Base-by-base conservation (phyloP, 2,888 invertebrate species). In the Entomobrya multifasciata region DNA sequence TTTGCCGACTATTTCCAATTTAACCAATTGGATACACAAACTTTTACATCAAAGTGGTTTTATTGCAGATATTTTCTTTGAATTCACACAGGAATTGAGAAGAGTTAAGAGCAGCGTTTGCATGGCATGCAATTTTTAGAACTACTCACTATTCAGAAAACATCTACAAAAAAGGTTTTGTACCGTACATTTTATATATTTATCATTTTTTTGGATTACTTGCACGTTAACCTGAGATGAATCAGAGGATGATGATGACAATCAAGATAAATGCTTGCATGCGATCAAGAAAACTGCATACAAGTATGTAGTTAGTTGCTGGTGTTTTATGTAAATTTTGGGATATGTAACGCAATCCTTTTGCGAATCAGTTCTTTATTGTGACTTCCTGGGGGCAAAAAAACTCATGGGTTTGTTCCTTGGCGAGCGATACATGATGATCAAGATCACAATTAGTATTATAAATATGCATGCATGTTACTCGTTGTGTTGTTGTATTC, bases 331-430 rank as follows among this genome's bases (percentile, higher is more conserved):
- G 62, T 27, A 78, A 78, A 78, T 78, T 44, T 60, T 65, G 8
- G 17, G 65, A 62, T 27, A 25, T 60, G 30, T 65, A 41, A 49
- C 78, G 27, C 62, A 65, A 65, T 47, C 77, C 49, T 49, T 62
- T 65, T 65, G 78, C 62, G 65, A 78, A 78, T 60, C 41, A 57
- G 41, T 41, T 77, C 55, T 76, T 57, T 77, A 77, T 41, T 77
- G 60, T 30, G 36, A 62, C 49, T 78, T 78, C 78, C 78, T 62
- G 22, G 27, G 27, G 78, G 78, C 78, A 62, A 36, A 36, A 36
- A 36, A 25, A 77, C 36, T 76, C 55, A 76, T 76, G 76, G 27
- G 76, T 52, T 55, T 55, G 41, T 52, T 30, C 36, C 60, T 60
- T 62, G 27, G 62, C 36, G 36, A 62, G 36, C 36, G 36, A 4